phyloP scores from a whole-genome alignment of 1,140 invertebrate species.

The Magallana ariakensis region DNA sequence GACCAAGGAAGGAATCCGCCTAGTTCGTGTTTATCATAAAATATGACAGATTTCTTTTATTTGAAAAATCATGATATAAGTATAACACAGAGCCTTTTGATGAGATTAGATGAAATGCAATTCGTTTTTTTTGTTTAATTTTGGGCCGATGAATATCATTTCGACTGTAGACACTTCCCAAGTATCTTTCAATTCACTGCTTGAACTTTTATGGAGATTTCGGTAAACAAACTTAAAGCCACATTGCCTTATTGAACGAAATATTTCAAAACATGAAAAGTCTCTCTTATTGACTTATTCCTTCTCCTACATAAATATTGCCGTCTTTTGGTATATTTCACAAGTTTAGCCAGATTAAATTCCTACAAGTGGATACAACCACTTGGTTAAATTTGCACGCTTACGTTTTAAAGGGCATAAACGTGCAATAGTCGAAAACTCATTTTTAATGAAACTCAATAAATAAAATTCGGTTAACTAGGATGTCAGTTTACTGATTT shows the following conservation, averaged over 20 bases:
- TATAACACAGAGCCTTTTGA: too few relatives aligned
- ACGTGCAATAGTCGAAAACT: neutral
- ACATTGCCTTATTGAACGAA: neutral
- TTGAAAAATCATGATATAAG: too few relatives aligned
- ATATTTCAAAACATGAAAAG: slow-evolving; percentile 10
- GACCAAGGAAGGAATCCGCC: too few relatives aligned
- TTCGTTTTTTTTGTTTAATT: too few relatives aligned
- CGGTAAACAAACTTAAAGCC: neutral
- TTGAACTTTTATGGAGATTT: neutral
- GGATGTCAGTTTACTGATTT: too few relatives aligned
- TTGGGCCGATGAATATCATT: too few relatives aligned
- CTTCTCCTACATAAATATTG: neutral
- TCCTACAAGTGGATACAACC: neutral
- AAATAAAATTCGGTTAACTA: neutral
- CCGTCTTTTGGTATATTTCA: neutral
- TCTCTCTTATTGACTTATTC: neutral
- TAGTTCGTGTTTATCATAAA: too few relatives aligned
- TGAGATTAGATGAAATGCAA: too few relatives aligned
- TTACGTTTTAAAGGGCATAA: neutral
- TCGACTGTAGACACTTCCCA: too few relatives aligned
- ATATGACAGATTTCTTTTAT: too few relatives aligned
- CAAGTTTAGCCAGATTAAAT: slow-evolving; percentile 8
- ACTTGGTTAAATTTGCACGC: neutral
- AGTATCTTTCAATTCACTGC: neutral
- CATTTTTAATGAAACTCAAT: neutral